These are phyloP conservation scores for Discoglossus pictus DNA, from an alignment of 2,797 vertebrate species.

Conservation along the genomic window DNA sequence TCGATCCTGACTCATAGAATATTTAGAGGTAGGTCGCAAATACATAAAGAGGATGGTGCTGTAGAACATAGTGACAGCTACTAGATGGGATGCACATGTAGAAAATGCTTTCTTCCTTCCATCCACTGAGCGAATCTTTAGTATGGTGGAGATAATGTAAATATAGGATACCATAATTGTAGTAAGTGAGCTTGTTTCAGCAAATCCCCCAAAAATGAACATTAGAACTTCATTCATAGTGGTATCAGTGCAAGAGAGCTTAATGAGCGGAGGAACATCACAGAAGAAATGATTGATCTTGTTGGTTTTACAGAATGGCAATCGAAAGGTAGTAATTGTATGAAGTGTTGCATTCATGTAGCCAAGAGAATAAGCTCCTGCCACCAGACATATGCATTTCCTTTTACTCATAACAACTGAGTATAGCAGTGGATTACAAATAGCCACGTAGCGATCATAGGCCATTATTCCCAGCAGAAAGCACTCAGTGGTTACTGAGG, in stretches of 20 bases:
- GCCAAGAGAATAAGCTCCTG: slow-evolving; percentile 23
- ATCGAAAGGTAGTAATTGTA: slow-evolving; percentile 35
- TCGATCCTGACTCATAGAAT: slow-evolving; percentile 32
- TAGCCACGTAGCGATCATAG: slow-evolving; percentile 41
- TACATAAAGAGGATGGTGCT: slow-evolving; percentile 47
- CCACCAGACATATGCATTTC: slow-evolving; percentile 17
- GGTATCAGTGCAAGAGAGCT: slow-evolving; percentile 34
- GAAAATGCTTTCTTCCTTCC: slow-evolving; percentile 45
- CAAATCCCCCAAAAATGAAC: slow-evolving; percentile 45
- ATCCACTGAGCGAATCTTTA: slow-evolving; percentile 19
- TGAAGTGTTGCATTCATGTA: slow-evolving; percentile 43
- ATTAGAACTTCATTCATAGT: slow-evolving; percentile 39
- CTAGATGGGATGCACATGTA: slow-evolving; percentile 36
- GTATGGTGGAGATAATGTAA: slow-evolving; percentile 33
- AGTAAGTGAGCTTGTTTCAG: slow-evolving; percentile 33
- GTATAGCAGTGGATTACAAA: slow-evolving; percentile 39
- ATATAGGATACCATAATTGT: slow-evolving; percentile 37
- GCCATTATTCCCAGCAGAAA: slow-evolving; percentile 43
- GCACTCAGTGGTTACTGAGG: slow-evolving; percentile 39
- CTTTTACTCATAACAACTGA: slow-evolving; percentile 25
- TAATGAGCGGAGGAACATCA: slow-evolving; percentile 40
- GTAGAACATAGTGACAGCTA: slow-evolving; percentile 38
- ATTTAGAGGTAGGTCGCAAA: slow-evolving; percentile 30
- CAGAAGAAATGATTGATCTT: slow-evolving; percentile 43
- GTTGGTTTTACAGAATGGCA: slow-evolving; percentile 40